These are phyloP conservation scores for Drosophila testacea DNA, from an alignment of 2,888 invertebrate genomes.

Conservation along the genomic window DNA sequence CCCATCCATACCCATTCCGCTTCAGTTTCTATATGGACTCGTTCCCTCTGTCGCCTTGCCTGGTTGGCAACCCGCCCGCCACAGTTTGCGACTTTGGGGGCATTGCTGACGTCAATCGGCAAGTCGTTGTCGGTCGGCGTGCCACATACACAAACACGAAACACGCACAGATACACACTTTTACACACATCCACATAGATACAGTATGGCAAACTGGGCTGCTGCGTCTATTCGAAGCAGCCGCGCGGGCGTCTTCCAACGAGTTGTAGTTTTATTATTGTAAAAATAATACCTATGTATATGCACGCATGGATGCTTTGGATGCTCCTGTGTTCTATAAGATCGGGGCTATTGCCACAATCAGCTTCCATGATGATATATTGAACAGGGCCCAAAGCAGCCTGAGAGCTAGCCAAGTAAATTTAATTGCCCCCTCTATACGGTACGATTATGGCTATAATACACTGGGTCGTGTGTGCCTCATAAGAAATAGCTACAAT, in stretches of 20 bases:
- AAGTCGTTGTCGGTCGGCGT: conserved; percentile 81
- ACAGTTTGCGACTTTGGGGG: conserved; percentile 81
- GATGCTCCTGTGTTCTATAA: conserved; percentile 10
- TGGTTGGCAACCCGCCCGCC: conserved; percentile 76
- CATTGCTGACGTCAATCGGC: conserved; percentile 85
- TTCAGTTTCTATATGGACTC: conserved; percentile 26
- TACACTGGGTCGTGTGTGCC: conserved; percentile 30
- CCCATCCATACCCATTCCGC: background rate
- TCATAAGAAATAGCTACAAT: conserved; percentile 43
- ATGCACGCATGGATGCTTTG: conserved; percentile 42
- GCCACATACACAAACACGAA: conserved; percentile 63
- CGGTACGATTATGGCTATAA: conserved; percentile 9
- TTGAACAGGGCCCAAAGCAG: conserved; percentile 7
- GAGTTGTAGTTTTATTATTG: conserved; percentile 57
- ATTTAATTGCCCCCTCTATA: conserved; percentile 22
- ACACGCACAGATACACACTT: conserved; percentile 11
- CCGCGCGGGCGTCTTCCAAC: conserved; percentile 72
- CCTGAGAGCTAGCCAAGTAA: conserved; percentile 11
- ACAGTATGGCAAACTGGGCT: conserved; percentile 33
- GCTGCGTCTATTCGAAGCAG: conserved; percentile 54
- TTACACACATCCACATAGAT: conserved; percentile 11
- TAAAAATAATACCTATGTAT: conserved; percentile 65
- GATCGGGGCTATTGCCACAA: conserved; percentile 27
- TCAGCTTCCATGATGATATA: conserved; percentile 35
- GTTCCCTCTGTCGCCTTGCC: conserved; percentile 41